These are phyloP conservation scores for Diacarnus erythraeanus DNA, from an alignment of 37 sponge, comb jelly and placozoan genomes.

Conservation along the genomic window DNA sequence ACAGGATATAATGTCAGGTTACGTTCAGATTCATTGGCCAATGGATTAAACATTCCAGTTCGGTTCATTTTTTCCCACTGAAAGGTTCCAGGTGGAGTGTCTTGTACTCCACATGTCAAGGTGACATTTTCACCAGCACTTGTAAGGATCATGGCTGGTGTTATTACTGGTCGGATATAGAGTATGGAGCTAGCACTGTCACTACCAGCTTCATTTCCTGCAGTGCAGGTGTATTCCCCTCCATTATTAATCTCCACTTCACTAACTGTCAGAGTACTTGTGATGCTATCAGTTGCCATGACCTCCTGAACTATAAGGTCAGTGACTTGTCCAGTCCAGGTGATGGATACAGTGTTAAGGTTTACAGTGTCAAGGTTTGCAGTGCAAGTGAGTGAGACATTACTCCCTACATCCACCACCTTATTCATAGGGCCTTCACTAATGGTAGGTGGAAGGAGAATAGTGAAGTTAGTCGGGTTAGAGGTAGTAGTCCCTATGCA, in stretches of 20 bases:
- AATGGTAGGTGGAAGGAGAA: neutral
- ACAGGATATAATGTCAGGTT: slow-evolving; percentile 3
- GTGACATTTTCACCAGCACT: neutral
- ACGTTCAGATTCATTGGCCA: neutral
- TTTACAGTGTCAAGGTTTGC: too few relatives aligned
- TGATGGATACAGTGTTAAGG: neutral
- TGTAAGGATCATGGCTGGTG: slow-evolving; percentile 8
- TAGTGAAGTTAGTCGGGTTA: neutral
- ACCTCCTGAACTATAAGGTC: neutral
- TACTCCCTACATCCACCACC: neutral
- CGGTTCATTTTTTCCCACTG: slow-evolving; percentile 29
- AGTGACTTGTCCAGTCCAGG: slow-evolving; percentile 25
- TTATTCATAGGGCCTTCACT: neutral
- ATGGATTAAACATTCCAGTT: neutral
- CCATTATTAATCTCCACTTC: slow-evolving; percentile 3
- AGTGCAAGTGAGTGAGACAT: slow-evolving; percentile 9
- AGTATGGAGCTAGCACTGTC: slow-evolving; percentile 15
- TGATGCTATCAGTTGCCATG: neutral
- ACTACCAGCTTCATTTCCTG: slow-evolving; percentile 58
- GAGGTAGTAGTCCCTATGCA: neutral
- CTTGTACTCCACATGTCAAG: slow-evolving; percentile 41
- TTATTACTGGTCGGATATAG: slow-evolving; percentile 22
- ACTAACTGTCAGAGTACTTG: neutral
- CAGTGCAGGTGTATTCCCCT: slow-evolving; percentile 54
- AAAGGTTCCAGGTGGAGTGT: slow-evolving; percentile 28